These are phyloP conservation scores for Atrichornis clamosus DNA, from an alignment of 2,113 vertebrate species.

Conservation along the genomic window DNA sequence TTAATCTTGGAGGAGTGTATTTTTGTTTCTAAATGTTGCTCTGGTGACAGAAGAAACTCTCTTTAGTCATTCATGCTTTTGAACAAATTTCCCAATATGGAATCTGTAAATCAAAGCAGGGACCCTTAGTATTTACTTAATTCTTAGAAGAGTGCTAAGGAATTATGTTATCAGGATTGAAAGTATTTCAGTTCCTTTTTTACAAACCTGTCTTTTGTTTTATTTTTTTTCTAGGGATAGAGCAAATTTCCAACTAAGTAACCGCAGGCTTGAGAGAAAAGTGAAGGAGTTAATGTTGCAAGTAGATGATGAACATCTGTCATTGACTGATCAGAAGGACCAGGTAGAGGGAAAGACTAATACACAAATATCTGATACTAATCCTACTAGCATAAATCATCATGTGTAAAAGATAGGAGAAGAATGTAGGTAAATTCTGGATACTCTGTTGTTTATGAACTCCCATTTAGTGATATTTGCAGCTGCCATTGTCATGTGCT, in stretches of 20 bases:
- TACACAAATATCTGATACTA: background rate
- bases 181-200: background rate
- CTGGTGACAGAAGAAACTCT: background rate
- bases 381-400: background rate
- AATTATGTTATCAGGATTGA: background rate
- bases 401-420: background rate
- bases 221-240: slow-evolving; percentile 78
- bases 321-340: slow-evolving; percentile 93
- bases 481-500: background rate
- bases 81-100: background rate
- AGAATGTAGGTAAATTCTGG: background rate
- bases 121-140: background rate
- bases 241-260: slow-evolving; percentile 86
- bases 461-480: background rate
- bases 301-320: slow-evolving; percentile 90
- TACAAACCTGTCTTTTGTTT: background rate
- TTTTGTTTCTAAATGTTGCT: background rate
- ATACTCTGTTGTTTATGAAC: background rate
- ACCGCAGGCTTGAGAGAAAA: slow-evolving; percentile 92
- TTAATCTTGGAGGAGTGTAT: background rate
- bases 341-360: slow-evolving; percentile 74
- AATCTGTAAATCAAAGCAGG: background rate
- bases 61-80: background rate
- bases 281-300: slow-evolving; percentile 96
- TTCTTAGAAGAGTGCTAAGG: background rate